Conservation (phyloP, 2,113 vertebrate genomes). For the Callithrix jacchus region DNA sequence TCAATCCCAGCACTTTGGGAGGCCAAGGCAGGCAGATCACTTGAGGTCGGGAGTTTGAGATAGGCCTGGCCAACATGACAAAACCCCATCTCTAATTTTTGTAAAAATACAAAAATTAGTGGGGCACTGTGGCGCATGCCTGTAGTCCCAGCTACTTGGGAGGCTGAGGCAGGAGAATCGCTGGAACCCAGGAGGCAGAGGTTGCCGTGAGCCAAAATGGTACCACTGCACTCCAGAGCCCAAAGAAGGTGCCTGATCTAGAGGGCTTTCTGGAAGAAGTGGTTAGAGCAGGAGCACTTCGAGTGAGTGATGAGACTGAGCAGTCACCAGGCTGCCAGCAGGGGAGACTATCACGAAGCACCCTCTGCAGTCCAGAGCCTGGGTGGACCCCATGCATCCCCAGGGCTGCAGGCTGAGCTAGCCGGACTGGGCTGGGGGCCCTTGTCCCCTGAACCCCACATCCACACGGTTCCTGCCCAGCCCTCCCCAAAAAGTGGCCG, state of each 20-base stretch:
- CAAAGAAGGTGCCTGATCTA: background rate
- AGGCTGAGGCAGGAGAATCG: no score
- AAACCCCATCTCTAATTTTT: no score
- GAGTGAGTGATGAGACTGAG: background rate
- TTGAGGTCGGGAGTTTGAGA: no score
- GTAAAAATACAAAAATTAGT: no score
- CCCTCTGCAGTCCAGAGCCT: background rate
- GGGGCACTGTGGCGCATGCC: no score
- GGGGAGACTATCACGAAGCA: background rate
- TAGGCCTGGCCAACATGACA: no score
- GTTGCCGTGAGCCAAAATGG: no score
- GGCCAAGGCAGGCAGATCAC: no score
- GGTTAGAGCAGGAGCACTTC: rapidly evolving
- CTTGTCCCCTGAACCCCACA: rapidly evolving
- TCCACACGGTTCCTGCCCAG: background rate
- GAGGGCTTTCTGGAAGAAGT: slow-evolving; percentile 39
- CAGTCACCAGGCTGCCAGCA: background rate
- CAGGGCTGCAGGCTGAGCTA: background rate
- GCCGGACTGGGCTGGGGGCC: background rate
- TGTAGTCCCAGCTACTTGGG: no score
- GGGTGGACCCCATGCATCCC: background rate
- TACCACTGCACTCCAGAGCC: background rate
- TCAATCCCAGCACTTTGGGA: no score
- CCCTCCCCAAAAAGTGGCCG: background rate
- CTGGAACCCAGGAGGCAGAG: no score